These are phyloP conservation scores for Octodon degus DNA, from an alignment of 2,113 vertebrate species.

Conservation along the genomic window DNA sequence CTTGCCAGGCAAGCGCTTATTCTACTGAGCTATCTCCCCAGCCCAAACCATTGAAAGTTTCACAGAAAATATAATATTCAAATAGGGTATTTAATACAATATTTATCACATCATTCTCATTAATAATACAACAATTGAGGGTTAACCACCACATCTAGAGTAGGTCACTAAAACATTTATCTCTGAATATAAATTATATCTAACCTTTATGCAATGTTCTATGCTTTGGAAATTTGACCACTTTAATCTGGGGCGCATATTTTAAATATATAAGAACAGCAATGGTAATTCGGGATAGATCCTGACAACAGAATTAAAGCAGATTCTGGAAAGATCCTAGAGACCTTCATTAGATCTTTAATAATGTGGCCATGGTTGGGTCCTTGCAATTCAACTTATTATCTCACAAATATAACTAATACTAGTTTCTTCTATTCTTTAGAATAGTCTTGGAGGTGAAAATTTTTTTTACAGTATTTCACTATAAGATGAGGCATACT, in stretches of 20 bases:
- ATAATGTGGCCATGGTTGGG: background rate
- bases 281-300: background rate
- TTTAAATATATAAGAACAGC: constrained; percentile 32
- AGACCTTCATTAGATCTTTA: background rate
- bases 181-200: background rate
- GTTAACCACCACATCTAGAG: background rate
- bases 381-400: background rate
- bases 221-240: background rate
- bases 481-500: background rate
- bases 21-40: too few species aligned
- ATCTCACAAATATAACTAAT: background rate
- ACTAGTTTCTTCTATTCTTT: background rate
- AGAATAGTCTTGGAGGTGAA: background rate
- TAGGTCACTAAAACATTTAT: constrained; percentile 20
- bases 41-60: background rate
- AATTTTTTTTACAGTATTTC: too few species aligned
- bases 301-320: background rate
- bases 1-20: too few species aligned
- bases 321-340: background rate
- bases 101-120: constrained; percentile 12
- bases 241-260: background rate
- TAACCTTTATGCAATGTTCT: background rate
- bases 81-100: background rate
- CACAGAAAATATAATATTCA: background rate
- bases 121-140: background rate